Base-by-base conservation (phyloP, 2,113 vertebrate species). In the Corythaixoides concolor region DNA sequence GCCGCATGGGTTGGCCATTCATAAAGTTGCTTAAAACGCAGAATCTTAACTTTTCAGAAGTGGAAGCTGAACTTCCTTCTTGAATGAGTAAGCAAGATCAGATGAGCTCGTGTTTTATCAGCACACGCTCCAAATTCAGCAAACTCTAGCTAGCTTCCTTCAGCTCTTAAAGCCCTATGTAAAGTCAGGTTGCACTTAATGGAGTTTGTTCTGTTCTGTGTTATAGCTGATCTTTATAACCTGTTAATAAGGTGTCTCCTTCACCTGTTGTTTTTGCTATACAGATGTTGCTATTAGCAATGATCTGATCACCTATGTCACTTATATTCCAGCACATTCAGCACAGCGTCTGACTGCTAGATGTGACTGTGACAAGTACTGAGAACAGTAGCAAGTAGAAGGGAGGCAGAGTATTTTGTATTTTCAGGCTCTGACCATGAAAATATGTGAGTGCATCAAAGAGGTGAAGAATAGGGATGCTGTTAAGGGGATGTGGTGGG, bases 261-360 rank as follows among this genome's bases (percentile, higher is more conserved):
- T 95, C 74, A 66, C 74, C 58, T 91, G 55, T 77, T 88, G 59
- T 81, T 81, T 90, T 86, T 93, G 83, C 79, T 86, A 2, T 83
- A 43, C 74, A 91, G 95, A 59, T 94, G 88, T 88, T 95, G 89
- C 81, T 88, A 27, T 92, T 96, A 90, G 85, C 83, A 95, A 24
- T 81, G 86, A 68, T 90, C 86, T 90, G 85, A 78, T 82, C 77
- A 72, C 64, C 59, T 66, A 5, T 93, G 41, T 90, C 32, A 41
- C 33, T 39, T 92, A 18, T 88, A 55, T 86, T 90, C 91, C 69
- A 90, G 88, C 78, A 90, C 85, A 83, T 81, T 93, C 88, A 81
- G 88, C 80, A 85, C 79, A 88, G 67, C 64, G 58, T 73, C 73
- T 85, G 88, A 59, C 81, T 87, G 64, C 69, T 94, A 43, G 88